Conservation (phyloP, 1,140 invertebrate genomes). For the Listronotus oregonensis region DNA sequence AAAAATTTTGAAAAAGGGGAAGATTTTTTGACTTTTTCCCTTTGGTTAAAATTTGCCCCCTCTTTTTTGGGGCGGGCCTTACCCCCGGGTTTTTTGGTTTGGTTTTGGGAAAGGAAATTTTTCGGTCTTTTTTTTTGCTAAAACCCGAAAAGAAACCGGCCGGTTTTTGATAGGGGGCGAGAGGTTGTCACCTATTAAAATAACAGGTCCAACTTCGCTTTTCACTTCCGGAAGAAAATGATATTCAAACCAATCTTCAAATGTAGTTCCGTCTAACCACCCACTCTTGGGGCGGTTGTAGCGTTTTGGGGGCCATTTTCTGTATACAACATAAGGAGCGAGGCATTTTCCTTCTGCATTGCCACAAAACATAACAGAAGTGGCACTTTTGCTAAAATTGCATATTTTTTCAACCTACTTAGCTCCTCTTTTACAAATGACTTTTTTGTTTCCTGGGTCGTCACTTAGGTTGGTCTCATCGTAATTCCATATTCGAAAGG, state of each 20-base stretch:
- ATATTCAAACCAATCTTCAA: constrained; percentile 8
- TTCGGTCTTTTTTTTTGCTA: no score
- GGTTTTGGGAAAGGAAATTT: constrained; percentile 35
- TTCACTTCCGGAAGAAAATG: background rate
- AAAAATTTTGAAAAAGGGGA: background rate
- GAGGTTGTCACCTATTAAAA: constrained; percentile 20
- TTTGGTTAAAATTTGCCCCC: background rate
- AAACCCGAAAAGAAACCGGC: constrained; percentile 17
- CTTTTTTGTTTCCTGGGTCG: no score
- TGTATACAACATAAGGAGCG: constrained; percentile 1
- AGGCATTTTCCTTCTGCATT: no score
- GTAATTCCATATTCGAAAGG: no score
- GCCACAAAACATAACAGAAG: no score
- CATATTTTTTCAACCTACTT: no score
- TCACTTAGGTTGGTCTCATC: no score
- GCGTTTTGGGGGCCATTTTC: constrained; percentile 9
- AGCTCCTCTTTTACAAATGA: no score
- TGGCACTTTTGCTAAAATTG: no score
- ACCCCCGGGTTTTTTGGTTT: background rate
- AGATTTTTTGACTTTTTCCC: background rate
- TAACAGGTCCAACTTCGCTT: background rate
- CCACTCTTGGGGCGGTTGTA: constrained; percentile 1
- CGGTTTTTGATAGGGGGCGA: constrained; percentile 10
- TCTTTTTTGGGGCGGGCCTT: background rate
- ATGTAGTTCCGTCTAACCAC: constrained; percentile 17